A percentile compares a stretch with the other conserved stretches of the same genome.
Conservation (phyloP, 2,888 invertebrate species). For the Nomada hirtipes region DNA sequence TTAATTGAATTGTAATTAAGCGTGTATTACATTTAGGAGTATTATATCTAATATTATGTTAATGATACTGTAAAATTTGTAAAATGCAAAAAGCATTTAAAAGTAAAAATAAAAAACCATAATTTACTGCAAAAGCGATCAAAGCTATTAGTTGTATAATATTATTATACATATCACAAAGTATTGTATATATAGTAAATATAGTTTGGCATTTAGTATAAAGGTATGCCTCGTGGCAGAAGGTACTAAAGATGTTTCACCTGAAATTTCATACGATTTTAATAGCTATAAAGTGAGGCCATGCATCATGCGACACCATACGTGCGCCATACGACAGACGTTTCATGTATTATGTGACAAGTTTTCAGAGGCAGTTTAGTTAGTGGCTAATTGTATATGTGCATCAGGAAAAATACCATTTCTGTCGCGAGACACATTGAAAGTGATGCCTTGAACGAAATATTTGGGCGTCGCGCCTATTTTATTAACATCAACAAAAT, state of each 20-base stretch:
- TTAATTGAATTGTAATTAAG: too few relatives aligned
- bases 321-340: slow-evolving; percentile 47
- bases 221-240: neutral
- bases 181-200: neutral
- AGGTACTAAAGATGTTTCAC: slow-evolving; percentile 12
- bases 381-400: neutral
- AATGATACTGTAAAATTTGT: too few relatives aligned
- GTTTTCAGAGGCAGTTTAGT: neutral
- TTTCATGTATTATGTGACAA: slow-evolving; percentile 25
- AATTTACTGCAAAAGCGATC: too few relatives aligned
- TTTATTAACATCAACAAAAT: neutral
- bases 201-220: neutral
- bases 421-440: too few relatives aligned
- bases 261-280: slow-evolving; percentile 64
- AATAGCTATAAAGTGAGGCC: slow-evolving; percentile 2
- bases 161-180: neutral
- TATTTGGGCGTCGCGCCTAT: neutral
- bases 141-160: too few relatives aligned
- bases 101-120: too few relatives aligned
- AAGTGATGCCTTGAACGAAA: neutral
- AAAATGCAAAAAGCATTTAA: too few relatives aligned
- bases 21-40: too few relatives aligned
- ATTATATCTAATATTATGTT: too few relatives aligned
- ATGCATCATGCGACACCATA: slow-evolving; percentile 52
- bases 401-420: neutral